Conservation (phyloP, 2,113 vertebrate species). For the Kryptolebias marmoratus region DNA sequence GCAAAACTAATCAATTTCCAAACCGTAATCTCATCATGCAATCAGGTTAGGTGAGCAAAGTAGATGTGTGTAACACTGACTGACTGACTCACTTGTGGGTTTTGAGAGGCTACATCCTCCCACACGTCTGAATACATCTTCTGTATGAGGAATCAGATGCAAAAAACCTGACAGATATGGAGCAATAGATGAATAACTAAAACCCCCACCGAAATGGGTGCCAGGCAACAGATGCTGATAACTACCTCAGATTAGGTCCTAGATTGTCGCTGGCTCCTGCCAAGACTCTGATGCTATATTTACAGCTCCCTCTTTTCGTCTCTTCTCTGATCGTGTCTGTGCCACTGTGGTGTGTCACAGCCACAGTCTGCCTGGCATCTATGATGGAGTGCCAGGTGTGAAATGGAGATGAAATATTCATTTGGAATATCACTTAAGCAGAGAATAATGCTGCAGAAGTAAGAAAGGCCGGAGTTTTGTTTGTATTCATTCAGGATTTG, state of each 20-base stretch:
- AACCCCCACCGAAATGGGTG: slow-evolving; percentile 59
- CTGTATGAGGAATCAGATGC: slow-evolving; percentile 43
- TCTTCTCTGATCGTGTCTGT: slow-evolving; percentile 40
- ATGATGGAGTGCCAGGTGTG: slow-evolving; percentile 64
- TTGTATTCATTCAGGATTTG: slow-evolving; percentile 11
- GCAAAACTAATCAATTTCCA: slow-evolving; percentile 63
- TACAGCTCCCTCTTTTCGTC: slow-evolving; percentile 44
- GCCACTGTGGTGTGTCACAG: slow-evolving; percentile 40
- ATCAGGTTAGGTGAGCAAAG: slow-evolving; percentile 42
- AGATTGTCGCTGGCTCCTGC: slow-evolving; percentile 63
- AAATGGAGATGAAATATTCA: slow-evolving; percentile 64
- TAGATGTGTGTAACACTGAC: slow-evolving; percentile 11
- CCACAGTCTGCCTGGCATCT: slow-evolving; percentile 51
- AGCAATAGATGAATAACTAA: slow-evolving; percentile 70
- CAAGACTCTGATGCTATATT: slow-evolving; percentile 68
- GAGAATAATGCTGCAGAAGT: slow-evolving; percentile 15
- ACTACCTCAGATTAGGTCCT: slow-evolving; percentile 68
- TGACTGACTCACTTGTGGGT: slow-evolving; percentile 39
- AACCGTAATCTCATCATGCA: slow-evolving; percentile 38
- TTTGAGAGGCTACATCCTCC: slow-evolving; percentile 50
- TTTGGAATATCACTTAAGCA: slow-evolving; percentile 44
- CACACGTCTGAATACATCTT: slow-evolving; percentile 49
- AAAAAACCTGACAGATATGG: slow-evolving; percentile 64
- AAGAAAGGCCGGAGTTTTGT: slow-evolving; percentile 16
- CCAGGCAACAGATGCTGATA: slow-evolving; percentile 77